Conservation (phyloP, 1,140 invertebrate species). For the Daktulosphaira vitifoliae region DNA sequence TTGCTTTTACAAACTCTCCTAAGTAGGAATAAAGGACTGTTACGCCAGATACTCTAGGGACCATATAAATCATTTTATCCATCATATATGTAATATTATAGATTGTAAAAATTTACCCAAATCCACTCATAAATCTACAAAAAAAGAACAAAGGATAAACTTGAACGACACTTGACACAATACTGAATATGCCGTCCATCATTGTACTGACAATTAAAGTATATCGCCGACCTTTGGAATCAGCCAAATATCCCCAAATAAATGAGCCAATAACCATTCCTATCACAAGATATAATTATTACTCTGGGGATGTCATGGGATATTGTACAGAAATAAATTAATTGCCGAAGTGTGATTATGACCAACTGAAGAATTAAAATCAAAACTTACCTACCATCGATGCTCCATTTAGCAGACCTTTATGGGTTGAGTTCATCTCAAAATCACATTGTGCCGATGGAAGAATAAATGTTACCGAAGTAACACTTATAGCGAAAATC, state of each 20-base stretch:
- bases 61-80: no score
- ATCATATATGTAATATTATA: no score
- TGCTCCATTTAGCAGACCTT: constrained; percentile 71
- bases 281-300: constrained; percentile 42
- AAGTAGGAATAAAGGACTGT: constrained; percentile 14
- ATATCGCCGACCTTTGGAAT: constrained; percentile 72
- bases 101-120: no score
- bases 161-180: constrained; percentile 79
- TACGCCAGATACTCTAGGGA: neutral
- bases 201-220: constrained; percentile 79
- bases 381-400: constrained; percentile 42
- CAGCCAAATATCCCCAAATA: constrained; percentile 81
- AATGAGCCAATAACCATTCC: constrained; percentile 92
- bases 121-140: constrained; percentile 80
- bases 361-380: no score
- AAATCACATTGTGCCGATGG: constrained; percentile 88
- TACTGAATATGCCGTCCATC: constrained; percentile 79
- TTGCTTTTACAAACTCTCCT: neutral
- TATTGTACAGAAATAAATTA: no score
- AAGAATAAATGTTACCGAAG: constrained; percentile 87
- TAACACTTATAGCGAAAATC: constrained; percentile 91
- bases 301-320: no score
- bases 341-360: no score
- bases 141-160: constrained; percentile 78
- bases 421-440: constrained; percentile 71